Percentiles rank a stretch among this genome's conserved stretches.
phyloP scores from a whole-genome alignment of 2,113 vertebrate species.

The Petroica traversi region DNA sequence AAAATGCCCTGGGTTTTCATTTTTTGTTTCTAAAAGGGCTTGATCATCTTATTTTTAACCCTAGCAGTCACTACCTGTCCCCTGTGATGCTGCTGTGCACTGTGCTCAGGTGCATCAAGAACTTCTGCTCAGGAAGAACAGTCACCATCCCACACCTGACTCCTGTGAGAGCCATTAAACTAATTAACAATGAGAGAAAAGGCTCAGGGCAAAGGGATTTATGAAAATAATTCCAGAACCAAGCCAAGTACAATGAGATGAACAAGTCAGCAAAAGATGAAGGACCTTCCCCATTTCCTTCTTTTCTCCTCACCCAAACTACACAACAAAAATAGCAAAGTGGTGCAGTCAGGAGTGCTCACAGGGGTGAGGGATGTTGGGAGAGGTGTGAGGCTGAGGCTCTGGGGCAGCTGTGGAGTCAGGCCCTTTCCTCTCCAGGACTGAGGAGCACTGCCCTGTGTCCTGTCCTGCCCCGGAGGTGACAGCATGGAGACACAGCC shows the following conservation, averaged over 20 bases:
- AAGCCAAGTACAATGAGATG: neutral
- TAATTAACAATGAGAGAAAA: neutral
- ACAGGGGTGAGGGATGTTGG: accelerated
- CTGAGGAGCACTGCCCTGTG: neutral
- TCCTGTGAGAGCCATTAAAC: neutral
- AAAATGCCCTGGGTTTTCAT: neutral
- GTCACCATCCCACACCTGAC: neutral
- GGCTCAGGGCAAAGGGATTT: neutral
- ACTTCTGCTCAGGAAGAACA: neutral
- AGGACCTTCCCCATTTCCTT: neutral
- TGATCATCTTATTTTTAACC: neutral
- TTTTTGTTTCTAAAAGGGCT: neutral
- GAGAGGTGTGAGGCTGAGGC: accelerated
- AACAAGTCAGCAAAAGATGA: neutral
- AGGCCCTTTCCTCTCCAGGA: no score
- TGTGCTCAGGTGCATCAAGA: accelerated
- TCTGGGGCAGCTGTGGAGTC: accelerated
- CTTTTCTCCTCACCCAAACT: neutral
- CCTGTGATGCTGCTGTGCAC: neutral
- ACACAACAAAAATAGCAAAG: accelerated
- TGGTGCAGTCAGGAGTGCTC: accelerated
- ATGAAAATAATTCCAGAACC: neutral
- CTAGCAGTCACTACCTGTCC: neutral
- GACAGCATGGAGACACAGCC: neutral
- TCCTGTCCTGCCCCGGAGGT: neutral